A percentile compares a stretch with the other conserved stretches of the same genome.
Evolutionary conservation across 1,140 invertebrate species (phyloP).

Genomic region (Halesus radiatus): DNA sequence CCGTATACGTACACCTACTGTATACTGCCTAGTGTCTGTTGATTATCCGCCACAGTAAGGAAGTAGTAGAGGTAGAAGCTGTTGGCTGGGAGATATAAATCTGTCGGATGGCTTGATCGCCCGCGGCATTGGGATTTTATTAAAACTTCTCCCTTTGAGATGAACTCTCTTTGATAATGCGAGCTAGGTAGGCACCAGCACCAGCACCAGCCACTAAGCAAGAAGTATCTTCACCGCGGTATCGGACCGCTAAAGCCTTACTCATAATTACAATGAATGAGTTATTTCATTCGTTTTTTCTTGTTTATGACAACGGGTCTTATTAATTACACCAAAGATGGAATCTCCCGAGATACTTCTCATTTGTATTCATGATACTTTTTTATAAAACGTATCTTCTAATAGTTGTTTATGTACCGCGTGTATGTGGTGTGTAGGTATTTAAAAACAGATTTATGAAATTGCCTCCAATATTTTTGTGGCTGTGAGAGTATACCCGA

Average conservation of each 20-base stretch:
- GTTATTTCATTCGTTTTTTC: conserved; percentile 39
- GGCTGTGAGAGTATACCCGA: too few species aligned
- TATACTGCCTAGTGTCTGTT: neutral
- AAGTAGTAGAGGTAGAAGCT: neutral
- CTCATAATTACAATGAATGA: conserved; percentile 45
- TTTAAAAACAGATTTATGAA: too few species aligned
- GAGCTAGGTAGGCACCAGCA: neutral
- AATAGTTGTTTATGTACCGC: too few species aligned
- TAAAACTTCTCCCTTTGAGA: conserved; percentile 55
- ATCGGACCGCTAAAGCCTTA: conserved; percentile 34
- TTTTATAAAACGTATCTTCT: too few species aligned
- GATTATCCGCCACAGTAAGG: conserved; percentile 42
- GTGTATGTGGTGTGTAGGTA: too few species aligned
- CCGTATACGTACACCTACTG: too few species aligned
- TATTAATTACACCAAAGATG: conserved; percentile 42
- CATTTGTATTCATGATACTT: conserved; percentile 32
- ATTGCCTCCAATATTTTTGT: too few species aligned
- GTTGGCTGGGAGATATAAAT: conserved; percentile 49
- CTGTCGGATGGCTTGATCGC: conserved; percentile 53
- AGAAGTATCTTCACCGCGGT: conserved; percentile 2
- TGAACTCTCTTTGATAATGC: conserved; percentile 51
- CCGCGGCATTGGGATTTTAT: conserved; percentile 53
- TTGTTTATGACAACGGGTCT: conserved; percentile 43
- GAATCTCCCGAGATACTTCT: conserved; percentile 20
- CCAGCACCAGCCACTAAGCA: neutral